These are phyloP conservation scores for Lepeophtheirus salmonis DNA, from an alignment of 1,140 invertebrate species.

Conservation along the genomic window DNA sequence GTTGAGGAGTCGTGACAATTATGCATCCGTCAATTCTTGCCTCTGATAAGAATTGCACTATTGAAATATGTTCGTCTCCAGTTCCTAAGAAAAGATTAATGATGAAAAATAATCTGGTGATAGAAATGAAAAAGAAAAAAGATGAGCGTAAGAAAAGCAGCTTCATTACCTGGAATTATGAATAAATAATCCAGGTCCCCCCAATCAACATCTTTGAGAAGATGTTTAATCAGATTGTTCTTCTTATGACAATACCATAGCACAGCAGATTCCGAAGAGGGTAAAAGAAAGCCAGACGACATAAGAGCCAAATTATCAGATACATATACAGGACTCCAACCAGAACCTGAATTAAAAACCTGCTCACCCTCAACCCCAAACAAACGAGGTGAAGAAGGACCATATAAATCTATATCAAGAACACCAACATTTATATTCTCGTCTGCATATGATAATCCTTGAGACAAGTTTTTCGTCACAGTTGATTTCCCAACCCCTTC, in stretches of 20 bases:
- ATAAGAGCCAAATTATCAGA: constrained; percentile 66
- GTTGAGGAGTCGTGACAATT: constrained; percentile 73
- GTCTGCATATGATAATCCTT: constrained; percentile 46
- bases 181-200: constrained; percentile 63
- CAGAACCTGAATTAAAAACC: constrained; percentile 26
- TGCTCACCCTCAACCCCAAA: constrained; percentile 36
- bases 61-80: constrained; percentile 83
- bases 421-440: constrained; percentile 45
- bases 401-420: constrained; percentile 80
- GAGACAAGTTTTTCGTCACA: constrained; percentile 63
- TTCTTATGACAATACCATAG: constrained; percentile 82
- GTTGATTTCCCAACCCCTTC: constrained; percentile 94
- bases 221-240: constrained; percentile 73
- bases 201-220: constrained; percentile 86
- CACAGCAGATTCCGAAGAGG: constrained; percentile 60
- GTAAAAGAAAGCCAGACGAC: constrained; percentile 77
- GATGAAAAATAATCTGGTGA: not conserved
- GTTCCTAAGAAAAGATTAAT: constrained; percentile 36
- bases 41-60: constrained; percentile 40
- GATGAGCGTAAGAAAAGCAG: too few relatives aligned
- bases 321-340: constrained; percentile 22
- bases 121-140: too few relatives aligned
- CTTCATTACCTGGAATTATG: too few relatives aligned
- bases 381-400: constrained; percentile 46
- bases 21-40: constrained; percentile 49